These are phyloP conservation scores for Troglohyphantes excavatus DNA, from an alignment of 2,888 invertebrate species.

Conservation along the genomic window DNA sequence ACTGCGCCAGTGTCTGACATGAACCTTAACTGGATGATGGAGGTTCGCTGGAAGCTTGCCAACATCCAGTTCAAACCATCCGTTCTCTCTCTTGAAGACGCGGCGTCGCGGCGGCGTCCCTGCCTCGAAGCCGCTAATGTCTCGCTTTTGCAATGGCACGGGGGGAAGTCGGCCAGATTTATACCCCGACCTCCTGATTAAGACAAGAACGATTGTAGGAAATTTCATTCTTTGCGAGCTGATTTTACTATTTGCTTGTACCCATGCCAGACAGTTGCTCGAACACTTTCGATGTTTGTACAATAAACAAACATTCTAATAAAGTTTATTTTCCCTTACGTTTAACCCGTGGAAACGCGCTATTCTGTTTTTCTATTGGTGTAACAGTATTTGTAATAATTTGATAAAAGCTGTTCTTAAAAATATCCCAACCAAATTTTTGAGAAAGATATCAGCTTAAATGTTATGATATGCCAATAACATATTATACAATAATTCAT, in stretches of 20 bases:
- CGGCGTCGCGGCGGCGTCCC: slow-evolving; percentile 72
- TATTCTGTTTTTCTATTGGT: too few species aligned
- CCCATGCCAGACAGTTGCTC: too few species aligned
- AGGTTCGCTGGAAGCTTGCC: slow-evolving; percentile 76
- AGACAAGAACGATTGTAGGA: slow-evolving; percentile 52
- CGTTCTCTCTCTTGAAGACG: slow-evolving; percentile 69
- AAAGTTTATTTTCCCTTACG: too few species aligned
- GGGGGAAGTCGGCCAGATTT: slow-evolving; percentile 72
- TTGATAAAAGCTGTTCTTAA: too few species aligned
- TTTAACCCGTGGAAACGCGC: too few species aligned
- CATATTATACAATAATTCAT: too few species aligned
- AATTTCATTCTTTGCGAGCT: slow-evolving; percentile 50
- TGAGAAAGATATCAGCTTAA: too few species aligned
- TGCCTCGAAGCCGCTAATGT: slow-evolving; percentile 75
- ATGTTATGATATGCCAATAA: too few species aligned
- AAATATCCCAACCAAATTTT: too few species aligned
- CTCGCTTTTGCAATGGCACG: slow-evolving; percentile 71
- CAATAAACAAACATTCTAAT: too few species aligned
- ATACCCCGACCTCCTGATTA: slow-evolving; percentile 57
- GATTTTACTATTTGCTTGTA: not conserved
- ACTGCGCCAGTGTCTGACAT: slow-evolving; percentile 78
- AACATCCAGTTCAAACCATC: slow-evolving; percentile 72
- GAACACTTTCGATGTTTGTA: too few species aligned
- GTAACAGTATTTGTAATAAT: too few species aligned
- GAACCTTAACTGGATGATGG: slow-evolving; percentile 78